phyloP scores from a whole-genome alignment of 2,797 vertebrate species.

The Typhlichthys eigenmanni region DNA sequence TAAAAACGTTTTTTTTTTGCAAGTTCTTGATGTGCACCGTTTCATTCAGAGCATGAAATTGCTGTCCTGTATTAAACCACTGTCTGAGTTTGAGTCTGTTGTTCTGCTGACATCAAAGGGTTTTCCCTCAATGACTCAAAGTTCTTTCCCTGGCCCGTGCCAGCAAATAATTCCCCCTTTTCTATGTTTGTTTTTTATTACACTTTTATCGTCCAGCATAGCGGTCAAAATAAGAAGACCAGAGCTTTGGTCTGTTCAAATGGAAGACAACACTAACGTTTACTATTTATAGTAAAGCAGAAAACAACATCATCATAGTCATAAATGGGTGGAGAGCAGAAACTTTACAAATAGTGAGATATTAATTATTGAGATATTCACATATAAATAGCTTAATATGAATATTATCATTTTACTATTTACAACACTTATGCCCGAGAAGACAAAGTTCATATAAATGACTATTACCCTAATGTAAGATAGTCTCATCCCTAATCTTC shows the following conservation, averaged over 20 bases:
- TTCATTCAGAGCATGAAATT: conserved; percentile 11
- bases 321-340: background rate
- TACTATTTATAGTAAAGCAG: background rate
- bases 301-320: background rate
- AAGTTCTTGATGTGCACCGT: background rate
- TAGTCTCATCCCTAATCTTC: too few relatives aligned
- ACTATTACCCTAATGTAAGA: too few relatives aligned
- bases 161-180: conserved; percentile 19
- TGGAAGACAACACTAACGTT: background rate
- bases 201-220: conserved; percentile 24
- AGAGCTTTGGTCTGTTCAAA: conserved; percentile 1
- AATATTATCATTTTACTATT: too few relatives aligned
- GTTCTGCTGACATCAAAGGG: conserved; percentile 55
- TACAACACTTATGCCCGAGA: too few relatives aligned
- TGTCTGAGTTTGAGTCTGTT: conserved; percentile 48
- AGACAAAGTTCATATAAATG: too few relatives aligned
- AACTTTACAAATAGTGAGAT: background rate
- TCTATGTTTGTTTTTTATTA: conserved; percentile 14
- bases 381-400: too few relatives aligned
- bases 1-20: conserved; percentile 10
- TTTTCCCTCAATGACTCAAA: conserved; percentile 54
- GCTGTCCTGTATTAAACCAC: conserved; percentile 43
- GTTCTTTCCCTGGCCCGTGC: conserved; percentile 34
- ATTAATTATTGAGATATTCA: too few relatives aligned
- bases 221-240: conserved; percentile 31